These are phyloP conservation scores for Scatophagus argus DNA, from an alignment of 2,113 vertebrate genomes.

Conservation along the genomic window DNA sequence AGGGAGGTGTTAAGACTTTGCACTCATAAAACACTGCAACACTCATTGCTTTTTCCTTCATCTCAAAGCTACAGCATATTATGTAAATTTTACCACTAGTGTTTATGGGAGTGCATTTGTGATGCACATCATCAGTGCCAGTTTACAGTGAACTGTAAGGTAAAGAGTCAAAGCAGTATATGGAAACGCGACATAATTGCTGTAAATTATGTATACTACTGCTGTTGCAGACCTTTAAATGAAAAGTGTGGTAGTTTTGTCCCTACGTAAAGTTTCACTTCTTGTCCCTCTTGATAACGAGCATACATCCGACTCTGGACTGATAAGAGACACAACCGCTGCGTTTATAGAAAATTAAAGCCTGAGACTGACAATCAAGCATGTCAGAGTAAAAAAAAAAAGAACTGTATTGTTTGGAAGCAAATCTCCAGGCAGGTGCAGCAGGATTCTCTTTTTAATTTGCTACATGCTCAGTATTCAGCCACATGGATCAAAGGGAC, in stretches of 20 bases:
- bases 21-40: slow-evolving; percentile 22
- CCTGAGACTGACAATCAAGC: slow-evolving; percentile 47
- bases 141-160: slow-evolving; percentile 1
- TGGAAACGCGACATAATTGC: slow-evolving; percentile 18
- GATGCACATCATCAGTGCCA: slow-evolving; percentile 8
- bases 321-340: slow-evolving; percentile 28
- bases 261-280: slow-evolving; percentile 5
- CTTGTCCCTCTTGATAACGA: slow-evolving; percentile 28
- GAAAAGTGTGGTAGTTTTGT: slow-evolving; percentile 19
- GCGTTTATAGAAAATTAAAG: slow-evolving; percentile 46
- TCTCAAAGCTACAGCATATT: slow-evolving; percentile 34
- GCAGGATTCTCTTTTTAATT: slow-evolving; percentile 77
- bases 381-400: slow-evolving; percentile 29
- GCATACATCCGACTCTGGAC: slow-evolving; percentile 5
- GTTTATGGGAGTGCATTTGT: slow-evolving; percentile 41
- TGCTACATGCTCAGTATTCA: slow-evolving; percentile 77
- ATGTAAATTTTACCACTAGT: slow-evolving; percentile 35
- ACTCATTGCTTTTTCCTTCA: slow-evolving; percentile 9
- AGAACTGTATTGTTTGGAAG: slow-evolving; percentile 53
- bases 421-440: slow-evolving; percentile 64
- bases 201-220: not conserved
- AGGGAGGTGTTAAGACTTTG: slow-evolving; percentile 56
- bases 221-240: slow-evolving; percentile 14
- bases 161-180: slow-evolving; percentile 28
- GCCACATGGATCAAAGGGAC: slow-evolving; percentile 76